phyloP scores from a whole-genome alignment of 2,797 vertebrate species.

The Chelidonichthys spinosus region DNA sequence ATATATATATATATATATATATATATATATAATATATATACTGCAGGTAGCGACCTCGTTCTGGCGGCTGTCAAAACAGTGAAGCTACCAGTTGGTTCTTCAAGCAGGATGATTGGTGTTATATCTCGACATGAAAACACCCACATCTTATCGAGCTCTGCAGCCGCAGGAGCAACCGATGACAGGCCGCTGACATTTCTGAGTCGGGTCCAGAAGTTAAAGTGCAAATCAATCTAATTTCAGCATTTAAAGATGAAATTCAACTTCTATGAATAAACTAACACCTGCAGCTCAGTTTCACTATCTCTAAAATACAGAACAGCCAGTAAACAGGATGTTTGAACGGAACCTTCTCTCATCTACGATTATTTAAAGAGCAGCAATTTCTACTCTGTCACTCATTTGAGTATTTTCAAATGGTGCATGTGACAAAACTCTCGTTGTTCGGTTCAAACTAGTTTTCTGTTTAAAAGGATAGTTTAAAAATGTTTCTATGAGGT shows the following conservation, averaged over 20 bases:
- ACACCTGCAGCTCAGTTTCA: conserved; percentile 33
- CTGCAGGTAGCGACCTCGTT: conserved; percentile 25
- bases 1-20: no score
- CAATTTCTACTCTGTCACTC: conserved; percentile 18
- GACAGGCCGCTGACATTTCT: conserved; percentile 49
- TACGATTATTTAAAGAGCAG: not conserved
- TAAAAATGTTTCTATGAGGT: not conserved
- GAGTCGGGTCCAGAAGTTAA: conserved; percentile 30
- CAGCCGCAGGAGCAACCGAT: conserved; percentile 29
- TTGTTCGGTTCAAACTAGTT: conserved; percentile 14
- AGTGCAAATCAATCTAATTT: conserved; percentile 28
- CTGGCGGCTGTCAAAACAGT: no score
- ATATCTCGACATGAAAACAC: conserved; percentile 4
- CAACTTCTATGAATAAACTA: conserved; percentile 1
- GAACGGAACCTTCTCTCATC: not conserved
- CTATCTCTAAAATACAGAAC: conserved; percentile 31
- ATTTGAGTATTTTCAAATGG: not conserved
- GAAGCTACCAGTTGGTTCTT: no score
- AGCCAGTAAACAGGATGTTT: not conserved
- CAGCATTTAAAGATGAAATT: conserved; percentile 34
- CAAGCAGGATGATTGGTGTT: no score
- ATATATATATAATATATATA: no score
- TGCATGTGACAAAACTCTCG: not conserved
- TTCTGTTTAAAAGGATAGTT: conserved; percentile 4
- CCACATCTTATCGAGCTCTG: conserved; percentile 23